Conservation (phyloP, 2,888 invertebrate genomes). For the Zootermopsis nevadensis region DNA sequence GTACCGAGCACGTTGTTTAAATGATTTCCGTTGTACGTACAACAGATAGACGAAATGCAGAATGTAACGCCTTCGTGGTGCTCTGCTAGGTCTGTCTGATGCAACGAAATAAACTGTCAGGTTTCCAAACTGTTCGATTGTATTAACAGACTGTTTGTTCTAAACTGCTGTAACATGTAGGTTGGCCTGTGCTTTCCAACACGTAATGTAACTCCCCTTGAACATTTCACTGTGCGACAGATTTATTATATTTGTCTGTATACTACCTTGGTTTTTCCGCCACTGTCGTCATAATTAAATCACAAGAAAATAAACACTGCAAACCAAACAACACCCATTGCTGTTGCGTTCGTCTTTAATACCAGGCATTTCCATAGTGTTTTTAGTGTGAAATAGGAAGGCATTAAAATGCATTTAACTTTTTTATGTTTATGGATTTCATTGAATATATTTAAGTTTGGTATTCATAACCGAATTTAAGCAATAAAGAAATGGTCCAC, state of each 20-base stretch:
- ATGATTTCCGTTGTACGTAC: not conserved
- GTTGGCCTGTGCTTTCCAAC: not conserved
- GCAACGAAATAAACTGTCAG: not conserved
- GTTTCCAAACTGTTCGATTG: not conserved
- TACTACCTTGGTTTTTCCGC: not conserved
- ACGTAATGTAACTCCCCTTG: not conserved
- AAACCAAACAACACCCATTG: no score
- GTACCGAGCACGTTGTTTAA: not conserved
- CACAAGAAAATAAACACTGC: not conserved
- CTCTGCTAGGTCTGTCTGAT: not conserved
- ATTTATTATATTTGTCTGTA: not conserved
- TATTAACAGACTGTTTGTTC: not conserved
- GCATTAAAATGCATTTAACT: no score
- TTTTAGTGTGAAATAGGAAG: no score
- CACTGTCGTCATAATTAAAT: not conserved
- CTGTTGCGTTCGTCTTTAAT: no score
- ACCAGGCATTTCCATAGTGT: not conserved
- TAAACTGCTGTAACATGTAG: slow-evolving; percentile 5
- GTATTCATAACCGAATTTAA: no score
- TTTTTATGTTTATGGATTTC: no score
- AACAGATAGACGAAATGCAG: not conserved
- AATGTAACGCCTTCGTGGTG: not conserved
- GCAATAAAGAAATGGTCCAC: no score
- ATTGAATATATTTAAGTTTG: no score
- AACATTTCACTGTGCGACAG: slow-evolving; percentile 1